Evolutionary conservation across 2,888 invertebrate species (phyloP).

Genomic region (Dolichomitus sp.): DNA sequence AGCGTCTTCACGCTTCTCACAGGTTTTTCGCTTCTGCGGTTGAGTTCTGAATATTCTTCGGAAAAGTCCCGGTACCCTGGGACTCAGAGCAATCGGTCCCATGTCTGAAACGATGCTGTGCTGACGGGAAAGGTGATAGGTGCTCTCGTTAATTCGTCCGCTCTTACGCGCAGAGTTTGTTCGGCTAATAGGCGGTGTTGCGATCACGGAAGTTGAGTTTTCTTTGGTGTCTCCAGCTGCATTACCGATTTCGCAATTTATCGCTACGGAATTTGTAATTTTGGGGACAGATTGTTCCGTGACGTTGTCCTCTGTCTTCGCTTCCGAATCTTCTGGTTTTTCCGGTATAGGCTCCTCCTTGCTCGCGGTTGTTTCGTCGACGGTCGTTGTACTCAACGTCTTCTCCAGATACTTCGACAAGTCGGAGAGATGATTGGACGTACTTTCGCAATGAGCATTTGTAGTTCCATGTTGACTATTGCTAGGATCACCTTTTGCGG

Average conservation of each 20-base stretch:
- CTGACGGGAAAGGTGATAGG: slow-evolving; percentile 71
- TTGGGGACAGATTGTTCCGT: slow-evolving; percentile 41
- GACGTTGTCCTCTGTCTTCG: background rate
- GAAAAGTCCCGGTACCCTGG: slow-evolving; percentile 70
- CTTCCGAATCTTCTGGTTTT: slow-evolving; percentile 35
- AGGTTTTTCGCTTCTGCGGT: slow-evolving; percentile 41
- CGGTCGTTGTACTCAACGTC: slow-evolving; percentile 81
- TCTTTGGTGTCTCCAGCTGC: slow-evolving; percentile 18
- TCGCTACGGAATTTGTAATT: slow-evolving; percentile 3
- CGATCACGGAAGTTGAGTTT: slow-evolving; percentile 18
- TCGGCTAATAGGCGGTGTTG: slow-evolving; percentile 67
- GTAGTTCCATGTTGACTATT: slow-evolving; percentile 87
- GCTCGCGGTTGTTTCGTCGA: slow-evolving; percentile 73
- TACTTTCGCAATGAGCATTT: slow-evolving; percentile 92
- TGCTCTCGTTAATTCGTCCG: slow-evolving; percentile 33
- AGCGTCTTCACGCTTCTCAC: slow-evolving; percentile 23
- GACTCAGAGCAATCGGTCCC: slow-evolving; percentile 73
- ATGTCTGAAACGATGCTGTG: slow-evolving; percentile 75
- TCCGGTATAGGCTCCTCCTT: slow-evolving; percentile 1
- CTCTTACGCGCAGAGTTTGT: slow-evolving; percentile 66
- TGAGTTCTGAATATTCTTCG: slow-evolving; percentile 70
- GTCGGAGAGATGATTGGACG: slow-evolving; percentile 92
- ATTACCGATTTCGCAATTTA: slow-evolving; percentile 40
- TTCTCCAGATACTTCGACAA: slow-evolving; percentile 89
- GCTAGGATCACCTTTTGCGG: slow-evolving; percentile 27